Percentiles rank a stretch among this genome's conserved stretches.
Evolutionary conservation across 2,113 vertebrate genomes (phyloP).

Genomic region (Apteryx owenii): DNA sequence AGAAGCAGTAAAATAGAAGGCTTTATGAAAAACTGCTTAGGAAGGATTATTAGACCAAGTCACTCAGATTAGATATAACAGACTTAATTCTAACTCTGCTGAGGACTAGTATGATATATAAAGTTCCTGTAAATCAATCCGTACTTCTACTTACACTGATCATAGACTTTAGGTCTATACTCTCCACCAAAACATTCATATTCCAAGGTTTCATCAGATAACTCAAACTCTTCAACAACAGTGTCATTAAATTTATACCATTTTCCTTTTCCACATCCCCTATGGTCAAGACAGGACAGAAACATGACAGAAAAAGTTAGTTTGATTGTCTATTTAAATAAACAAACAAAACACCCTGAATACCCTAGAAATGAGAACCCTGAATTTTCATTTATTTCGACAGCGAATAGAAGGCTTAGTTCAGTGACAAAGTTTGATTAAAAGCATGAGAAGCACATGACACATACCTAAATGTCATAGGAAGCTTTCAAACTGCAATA

Average conservation of each 20-base stretch:
- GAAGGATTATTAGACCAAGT: not conserved
- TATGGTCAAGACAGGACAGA: slow-evolving; percentile 62
- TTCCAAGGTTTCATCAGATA: slow-evolving; percentile 95
- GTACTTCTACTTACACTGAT: slow-evolving; percentile 89
- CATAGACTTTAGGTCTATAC: slow-evolving; percentile 97
- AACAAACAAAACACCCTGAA: not conserved
- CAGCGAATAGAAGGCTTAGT: not conserved
- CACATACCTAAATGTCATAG: not conserved
- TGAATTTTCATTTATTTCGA: not conserved
- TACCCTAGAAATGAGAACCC: not conserved
- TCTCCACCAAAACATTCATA: slow-evolving; percentile 99
- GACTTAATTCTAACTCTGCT: not conserved
- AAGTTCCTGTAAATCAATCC: not conserved
- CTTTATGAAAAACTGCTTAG: not conserved
- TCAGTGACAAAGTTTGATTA: not conserved
- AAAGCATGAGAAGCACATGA: not conserved
- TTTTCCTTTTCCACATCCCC: slow-evolving; percentile 89
- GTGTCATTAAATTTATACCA: slow-evolving; percentile 99
- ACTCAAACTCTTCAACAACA: slow-evolving; percentile 95
- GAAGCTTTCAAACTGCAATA: not conserved
- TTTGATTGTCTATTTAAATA: not conserved
- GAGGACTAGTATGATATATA: not conserved
- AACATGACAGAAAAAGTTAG: not conserved
- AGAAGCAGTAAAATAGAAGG: not conserved
- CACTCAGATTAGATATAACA: not conserved